Evolutionary conservation across 2,797 vertebrate genomes (phyloP), one percentile per base, ranked within the genome.

Genomic region (Zalophus californianus): DNA sequence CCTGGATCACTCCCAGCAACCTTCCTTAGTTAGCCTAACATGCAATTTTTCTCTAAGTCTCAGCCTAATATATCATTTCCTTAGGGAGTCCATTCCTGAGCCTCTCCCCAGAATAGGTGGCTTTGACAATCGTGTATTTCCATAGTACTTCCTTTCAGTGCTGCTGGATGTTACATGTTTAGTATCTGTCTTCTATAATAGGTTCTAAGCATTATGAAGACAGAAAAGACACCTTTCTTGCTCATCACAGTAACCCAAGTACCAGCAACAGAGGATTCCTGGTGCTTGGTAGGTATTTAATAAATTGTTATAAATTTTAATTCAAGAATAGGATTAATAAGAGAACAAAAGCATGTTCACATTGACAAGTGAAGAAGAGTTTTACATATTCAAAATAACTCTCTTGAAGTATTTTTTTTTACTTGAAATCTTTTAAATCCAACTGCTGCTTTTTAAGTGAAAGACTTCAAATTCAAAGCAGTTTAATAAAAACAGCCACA

Each of bases 371-470:
- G 2, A 48, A 73, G 29, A 86, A 25, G 14, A 68, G 50, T 50
- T 64, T 11, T 62, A 32, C 0, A 38, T 32, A 78, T 32, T 93
- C 23, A 66, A 90, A 91, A 44, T 52, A 10, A 93, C 52, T 91
- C 87, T 87, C 14, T 35, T 56, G 13, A 86, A 94, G 6, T 89
- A 91, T 68, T 38, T 66, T 15, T 52, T 66, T 68, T 68, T 68
- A 21, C 16, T 48, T 56, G 16, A 86, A 91, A 6, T 89, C 93
- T 83, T 84, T 97, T 84, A 79, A 78, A 88, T 95, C 20, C 5
- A 95, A 48, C 12, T 64, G 70, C 6, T 92, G 48, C 35, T 78
- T 72, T 86, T 58, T 52, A 92, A 44, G 14, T 44, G 32, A 78
- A 66, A 38, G 50, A 50, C 13, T 58, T 86, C 73, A 78, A 97